Evolutionary conservation across 2,888 invertebrate genomes (phyloP), one percentile per base, ranked within the genome.

Genomic region (Lamellibrachia columna): DNA sequence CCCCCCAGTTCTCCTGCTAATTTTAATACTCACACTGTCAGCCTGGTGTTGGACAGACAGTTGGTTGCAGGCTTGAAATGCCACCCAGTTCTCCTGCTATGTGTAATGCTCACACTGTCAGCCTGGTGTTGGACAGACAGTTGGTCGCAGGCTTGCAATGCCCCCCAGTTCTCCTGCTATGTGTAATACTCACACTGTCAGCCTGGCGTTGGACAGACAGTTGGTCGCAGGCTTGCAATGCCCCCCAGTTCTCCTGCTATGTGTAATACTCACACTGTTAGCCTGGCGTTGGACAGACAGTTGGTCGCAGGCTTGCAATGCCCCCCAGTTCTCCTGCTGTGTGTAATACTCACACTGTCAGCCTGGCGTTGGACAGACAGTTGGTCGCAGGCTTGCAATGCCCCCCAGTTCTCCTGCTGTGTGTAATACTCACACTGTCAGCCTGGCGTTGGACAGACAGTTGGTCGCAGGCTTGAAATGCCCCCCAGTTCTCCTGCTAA

Each of bases 31-130:
- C 94, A 96, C 96, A 93, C 95, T 96, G 52, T 95, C 96, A 93
- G 96, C 96, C 55, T 95, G 95, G 92, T 96, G 95, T 94, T 97
- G 97, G 92, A 97, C 96, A 94, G 97, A 97, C 91, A 99, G 97
- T 96, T 99, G 99, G 97, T 99, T 99, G 95, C 98, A 97, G 94
- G 98, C 98, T 90, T 98, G 97, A 93, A 99, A 97, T 92, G 98
- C 97, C 93, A 97, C 97, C 95, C 98, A 97, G 96, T 98, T 98
- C 93, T 98, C 97, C 94, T 98, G 97, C n/a, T n/a, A n/a, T n/a
- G n/a, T n/a, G n/a, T n/a, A n/a, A n/a, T n/a, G n/a, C n/a, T n/a
- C n/a, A n/a, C n/a, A 28, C 28, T 28, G 28, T 28, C 28, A 28
- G 28, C 28, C 28, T 28, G 28, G 28, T 28, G 28, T 28, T 28